Evolutionary conservation across 2,113 vertebrate species (phyloP).

Genomic region (Canis aureus): DNA sequence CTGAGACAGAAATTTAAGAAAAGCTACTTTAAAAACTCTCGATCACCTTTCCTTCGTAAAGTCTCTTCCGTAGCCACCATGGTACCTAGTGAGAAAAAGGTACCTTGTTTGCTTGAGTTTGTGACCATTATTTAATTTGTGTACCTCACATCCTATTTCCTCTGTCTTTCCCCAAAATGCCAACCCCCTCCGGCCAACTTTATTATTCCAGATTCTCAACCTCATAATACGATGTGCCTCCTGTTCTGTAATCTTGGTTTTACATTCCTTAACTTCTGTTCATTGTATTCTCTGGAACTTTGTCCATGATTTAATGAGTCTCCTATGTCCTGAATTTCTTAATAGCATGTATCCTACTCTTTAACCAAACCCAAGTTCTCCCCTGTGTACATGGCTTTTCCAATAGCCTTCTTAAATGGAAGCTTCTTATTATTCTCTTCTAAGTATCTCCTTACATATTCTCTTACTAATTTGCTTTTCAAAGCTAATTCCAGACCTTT

Average conservation of each 20-base stretch:
- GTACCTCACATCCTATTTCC: neutral
- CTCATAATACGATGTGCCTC: neutral
- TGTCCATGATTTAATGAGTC: neutral
- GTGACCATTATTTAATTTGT: neutral
- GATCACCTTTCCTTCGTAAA: neutral
- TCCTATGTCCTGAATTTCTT: neutral
- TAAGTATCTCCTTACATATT: neutral
- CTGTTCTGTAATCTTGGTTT: neutral
- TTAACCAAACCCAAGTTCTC: neutral
- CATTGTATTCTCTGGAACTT: neutral
- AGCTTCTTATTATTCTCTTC: neutral
- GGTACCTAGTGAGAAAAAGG: neutral
- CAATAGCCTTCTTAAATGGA: neutral
- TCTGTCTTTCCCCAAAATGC: neutral
- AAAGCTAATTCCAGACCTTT: neutral
- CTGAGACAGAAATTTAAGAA: neutral
- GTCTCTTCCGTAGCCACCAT: no score
- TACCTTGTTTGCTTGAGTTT: neutral
- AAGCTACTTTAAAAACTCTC: neutral
- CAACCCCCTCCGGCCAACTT: neutral
- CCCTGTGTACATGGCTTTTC: rapidly evolving
- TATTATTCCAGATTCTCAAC: neutral
- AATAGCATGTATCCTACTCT: neutral
- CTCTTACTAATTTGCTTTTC: neutral
- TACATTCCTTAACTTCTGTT: neutral